Base-by-base conservation (phyloP, 2,797 vertebrate species). In the Phoeniculus purpureus region DNA sequence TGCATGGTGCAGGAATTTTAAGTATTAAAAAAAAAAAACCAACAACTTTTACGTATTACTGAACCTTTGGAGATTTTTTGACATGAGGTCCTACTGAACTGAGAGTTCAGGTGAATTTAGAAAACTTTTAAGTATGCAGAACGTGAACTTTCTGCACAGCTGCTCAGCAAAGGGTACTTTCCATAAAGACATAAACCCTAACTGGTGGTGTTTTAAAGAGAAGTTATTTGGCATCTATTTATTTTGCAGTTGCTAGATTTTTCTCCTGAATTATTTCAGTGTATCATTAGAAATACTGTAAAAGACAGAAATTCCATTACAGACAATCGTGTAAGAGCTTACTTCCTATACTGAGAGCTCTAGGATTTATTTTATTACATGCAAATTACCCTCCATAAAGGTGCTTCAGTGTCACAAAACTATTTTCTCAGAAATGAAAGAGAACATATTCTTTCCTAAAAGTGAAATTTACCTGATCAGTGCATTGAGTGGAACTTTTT, bases 401-500 rank as follows among this genome's bases (percentile, higher is more conserved):
- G 20, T 32, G 52, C 48, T 55, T 75, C 89, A 64, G 11, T 27
- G 70, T 47, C 64, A 51, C 8, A 45, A 87, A 78, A 62, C 8
- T 25, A 66, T 29, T 45, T 80, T 76, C 34, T 54, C 56, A 64
- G 21, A 10, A 92, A 78, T 2, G 9, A 84, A 87, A 58, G 10
- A 80, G 48, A 52, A 84, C 85, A 67, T 7, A 87, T 6, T 50
- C 47, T 66, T 51, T 45, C 50, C 12, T 59, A 50, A 83, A 90
- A 21, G 6, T 34, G 66, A 92, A 34, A 78, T 85, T 92, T 98
- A 99, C 99, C 99, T 99, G 94, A 99, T 98, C 85, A 99, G 96
- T 22, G 99, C 98, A 91, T 99, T 99, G 73, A 98, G 91, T 55
- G 99, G 99, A 78, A 99, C 98, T 95, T 98, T 99, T 96, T 98